Evolutionary conservation across 1,140 invertebrate species (phyloP).

Genomic region (Drosophila neocordata): DNA sequence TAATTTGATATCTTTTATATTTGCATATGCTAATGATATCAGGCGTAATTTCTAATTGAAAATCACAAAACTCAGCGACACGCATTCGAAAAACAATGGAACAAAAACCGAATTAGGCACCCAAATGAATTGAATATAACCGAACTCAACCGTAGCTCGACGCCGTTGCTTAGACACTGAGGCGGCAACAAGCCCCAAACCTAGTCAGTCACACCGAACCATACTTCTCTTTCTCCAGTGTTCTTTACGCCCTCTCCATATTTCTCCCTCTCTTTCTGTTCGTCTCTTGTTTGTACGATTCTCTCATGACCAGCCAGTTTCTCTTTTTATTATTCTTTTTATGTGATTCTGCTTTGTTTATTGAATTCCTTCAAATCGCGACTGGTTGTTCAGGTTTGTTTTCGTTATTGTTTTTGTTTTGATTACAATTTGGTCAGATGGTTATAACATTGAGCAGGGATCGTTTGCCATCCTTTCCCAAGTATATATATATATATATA

Average conservation of each 20-base stretch:
- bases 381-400: conserved; percentile 59
- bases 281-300: conserved; percentile 3
- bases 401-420: conserved; percentile 43
- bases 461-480: too few relatives aligned
- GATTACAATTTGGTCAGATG: conserved; percentile 12
- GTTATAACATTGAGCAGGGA: too few relatives aligned
- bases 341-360: conserved; percentile 47
- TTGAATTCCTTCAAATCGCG: conserved; percentile 65
- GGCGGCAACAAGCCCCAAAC: conserved; percentile 36
- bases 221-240: conserved; percentile 49
- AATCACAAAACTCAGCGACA: conserved; percentile 33
- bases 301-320: neutral
- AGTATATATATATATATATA: too few relatives aligned
- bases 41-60: conserved; percentile 24
- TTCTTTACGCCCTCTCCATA: conserved; percentile 17
- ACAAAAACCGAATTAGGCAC: neutral
- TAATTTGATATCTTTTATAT: conserved; percentile 36
- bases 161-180: conserved; percentile 67
- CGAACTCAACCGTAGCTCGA: conserved; percentile 52
- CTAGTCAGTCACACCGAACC: conserved; percentile 5
- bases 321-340: conserved; percentile 14
- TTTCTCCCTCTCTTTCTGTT: conserved; percentile 9
- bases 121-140: conserved; percentile 11
- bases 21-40: conserved; percentile 43
- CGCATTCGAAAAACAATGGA: conserved; percentile 22